phyloP scores from a whole-genome alignment of 2,113 vertebrate species.

The Oncorhynchus tshawytscha region DNA sequence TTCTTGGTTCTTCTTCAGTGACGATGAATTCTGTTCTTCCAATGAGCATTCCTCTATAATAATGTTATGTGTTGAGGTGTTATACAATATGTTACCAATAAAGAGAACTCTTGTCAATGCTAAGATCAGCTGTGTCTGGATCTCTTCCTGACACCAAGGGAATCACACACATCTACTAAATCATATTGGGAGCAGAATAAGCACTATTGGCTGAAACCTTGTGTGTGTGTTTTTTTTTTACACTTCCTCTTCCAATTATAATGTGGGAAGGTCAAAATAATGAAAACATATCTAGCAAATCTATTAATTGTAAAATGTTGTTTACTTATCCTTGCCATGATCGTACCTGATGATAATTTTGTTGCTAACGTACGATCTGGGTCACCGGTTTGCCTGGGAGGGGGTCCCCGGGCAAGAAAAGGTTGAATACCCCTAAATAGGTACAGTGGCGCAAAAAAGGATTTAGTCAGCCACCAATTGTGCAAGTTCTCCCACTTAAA shows the following conservation, averaged over 20 bases:
- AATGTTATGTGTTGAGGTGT: conserved; percentile 61
- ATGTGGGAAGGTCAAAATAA: no score
- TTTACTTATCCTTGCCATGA: no score
- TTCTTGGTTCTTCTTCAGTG: conserved; percentile 23
- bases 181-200: neutral
- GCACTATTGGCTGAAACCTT: neutral
- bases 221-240: neutral
- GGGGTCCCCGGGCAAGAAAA: no score
- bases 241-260: no score
- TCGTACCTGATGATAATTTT: no score
- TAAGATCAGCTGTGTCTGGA: neutral
- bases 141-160: neutral
- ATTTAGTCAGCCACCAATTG: no score
- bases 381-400: no score
- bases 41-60: conserved; percentile 56
- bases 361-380: neutral
- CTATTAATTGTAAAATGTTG: no score
- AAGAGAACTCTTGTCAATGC: conserved; percentile 34
- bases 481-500: no score
- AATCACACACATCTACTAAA: neutral
- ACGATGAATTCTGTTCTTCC: conserved; percentile 52
- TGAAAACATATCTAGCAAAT: no score
- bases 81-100: conserved; percentile 72
- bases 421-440: no score
- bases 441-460: no score